Base-by-base conservation (phyloP, 2,888 invertebrate species). In the Ptilodon capucinus region DNA sequence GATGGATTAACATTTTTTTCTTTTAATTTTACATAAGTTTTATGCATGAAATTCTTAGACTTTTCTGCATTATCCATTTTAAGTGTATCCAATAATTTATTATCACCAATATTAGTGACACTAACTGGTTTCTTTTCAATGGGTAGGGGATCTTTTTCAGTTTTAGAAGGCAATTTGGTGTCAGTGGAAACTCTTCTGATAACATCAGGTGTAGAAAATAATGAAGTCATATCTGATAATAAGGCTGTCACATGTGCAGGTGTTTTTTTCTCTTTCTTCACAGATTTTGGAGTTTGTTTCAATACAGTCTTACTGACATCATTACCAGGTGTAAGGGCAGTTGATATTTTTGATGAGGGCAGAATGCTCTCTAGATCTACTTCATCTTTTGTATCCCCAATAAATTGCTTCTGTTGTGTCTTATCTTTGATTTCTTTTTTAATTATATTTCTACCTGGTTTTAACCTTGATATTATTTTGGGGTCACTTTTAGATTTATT, bases 131-230 rank as follows among this genome's bases (percentile, higher is more conserved):
- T 80, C 57, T 79, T 79, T 43, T 75, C 79, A 52, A 35, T 46
- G 6, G 51, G 45, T 14, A 59, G 9, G 39, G 66, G 16, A 19
- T 93, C 92, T 74, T 92, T 92, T 2, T 91, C 92, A 59, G 84
- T 66, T 71, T 92, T 92, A 5, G 82, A 82, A 59, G 91, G 76
- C 17, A 75, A 58, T 68, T 92, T 92, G 38, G 74, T 79, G 45
- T 91, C 92, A 36, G 91, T 88, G 44, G 92, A 92, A 13, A 95
- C 94, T 64, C 95, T 91, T 64, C 95, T 91, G 48, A 95, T 95
- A 44, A 95, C 95, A 87, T 96, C 96, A 16, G 96, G 95, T 35
- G 95, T 94, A 5, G 95, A 95, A 77, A 96, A 95, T 48, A 96
- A 80, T 30, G 95, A 94, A 48, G 95, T 92, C 91, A 93, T 93